These are phyloP conservation scores for Sesamia nonagrioides DNA, from an alignment of 1,140 invertebrate species.

Conservation along the genomic window DNA sequence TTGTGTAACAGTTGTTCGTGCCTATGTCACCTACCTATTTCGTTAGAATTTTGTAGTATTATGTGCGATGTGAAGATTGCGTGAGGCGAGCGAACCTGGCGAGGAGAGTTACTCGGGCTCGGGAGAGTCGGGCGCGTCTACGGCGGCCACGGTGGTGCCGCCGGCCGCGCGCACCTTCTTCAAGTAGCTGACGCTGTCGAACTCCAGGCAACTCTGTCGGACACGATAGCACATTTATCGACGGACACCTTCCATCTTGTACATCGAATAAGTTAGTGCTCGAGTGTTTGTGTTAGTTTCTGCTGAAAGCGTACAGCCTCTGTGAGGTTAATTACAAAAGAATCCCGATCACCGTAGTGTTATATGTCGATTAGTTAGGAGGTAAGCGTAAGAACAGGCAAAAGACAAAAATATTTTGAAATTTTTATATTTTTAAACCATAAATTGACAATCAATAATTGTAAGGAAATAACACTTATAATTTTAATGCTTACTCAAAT, in stretches of 20 bases:
- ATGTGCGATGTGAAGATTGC: constrained; percentile 35
- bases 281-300: constrained; percentile 27
- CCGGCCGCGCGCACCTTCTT: constrained; percentile 78
- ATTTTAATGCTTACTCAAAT: constrained; percentile 69
- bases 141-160: constrained; percentile 69
- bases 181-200: constrained; percentile 84
- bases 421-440: constrained; percentile 76
- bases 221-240: constrained; percentile 57
- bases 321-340: constrained; percentile 33
- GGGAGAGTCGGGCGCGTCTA: constrained; percentile 82
- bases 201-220: constrained; percentile 84
- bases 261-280: neutral
- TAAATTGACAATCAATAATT: constrained; percentile 71
- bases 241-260: neutral
- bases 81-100: constrained; percentile 29
- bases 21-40: neutral
- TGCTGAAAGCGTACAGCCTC: neutral
- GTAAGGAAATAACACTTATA: constrained; percentile 66
- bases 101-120: constrained; percentile 75
- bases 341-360: constrained; percentile 25
- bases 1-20: constrained; percentile 16
- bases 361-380: constrained; percentile 2
- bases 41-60: constrained; percentile 9
- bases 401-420: constrained; percentile 69
- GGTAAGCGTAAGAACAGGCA: constrained; percentile 72